Evolutionary conservation across 2,797 vertebrate genomes (phyloP), one percentile per base, ranked within the genome.

Genomic region (Helarctos malayanus): DNA sequence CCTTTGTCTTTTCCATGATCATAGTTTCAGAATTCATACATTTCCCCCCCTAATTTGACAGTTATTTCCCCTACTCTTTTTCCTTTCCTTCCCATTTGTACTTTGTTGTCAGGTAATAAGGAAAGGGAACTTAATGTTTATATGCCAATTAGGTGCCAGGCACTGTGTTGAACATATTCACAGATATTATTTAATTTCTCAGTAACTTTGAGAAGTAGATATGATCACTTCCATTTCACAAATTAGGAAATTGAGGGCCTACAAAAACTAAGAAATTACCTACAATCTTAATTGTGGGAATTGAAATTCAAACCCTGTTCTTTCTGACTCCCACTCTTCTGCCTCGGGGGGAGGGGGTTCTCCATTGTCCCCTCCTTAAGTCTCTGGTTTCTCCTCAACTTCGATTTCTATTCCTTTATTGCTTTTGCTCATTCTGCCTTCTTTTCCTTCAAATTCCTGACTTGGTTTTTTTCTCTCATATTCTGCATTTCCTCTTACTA

Each of bases 41-140:
- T 97, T 98, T 98, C 98, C 95, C 95, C 95, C 94, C 93, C 97
- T 97, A 95, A 98, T 97, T 98, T 95, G 92, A 97, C 95, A 96
- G 95, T 98, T 96, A 97, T 97, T 97, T 84, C 90, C 96, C 69
- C 97, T 97, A 94, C 94, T 80, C 91, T 97, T 83, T 97, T 98
- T 65, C 95, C 97, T 98, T 97, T 95, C 92, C 82, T 97, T 97
- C 75, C 92, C 19, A 38, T 71, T 94, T 89, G 82, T 95, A 94
- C 12, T 92, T 81, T 59, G 13, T 76, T 47, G 49, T 57, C 25
- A 57, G 15, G 56, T 82, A 83, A 73, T 59, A 56, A 79, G 29
- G 25, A 63, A 76, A 54, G 59, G 63, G 61, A 87, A 57, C 5
- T 68, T 75, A 45, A 61, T 13, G 7, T 84, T 75, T 47, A 38